Evolutionary conservation across 2,797 vertebrate species (phyloP), one percentile per base, ranked within the genome.

Genomic region (Pempheris klunzingeri): DNA sequence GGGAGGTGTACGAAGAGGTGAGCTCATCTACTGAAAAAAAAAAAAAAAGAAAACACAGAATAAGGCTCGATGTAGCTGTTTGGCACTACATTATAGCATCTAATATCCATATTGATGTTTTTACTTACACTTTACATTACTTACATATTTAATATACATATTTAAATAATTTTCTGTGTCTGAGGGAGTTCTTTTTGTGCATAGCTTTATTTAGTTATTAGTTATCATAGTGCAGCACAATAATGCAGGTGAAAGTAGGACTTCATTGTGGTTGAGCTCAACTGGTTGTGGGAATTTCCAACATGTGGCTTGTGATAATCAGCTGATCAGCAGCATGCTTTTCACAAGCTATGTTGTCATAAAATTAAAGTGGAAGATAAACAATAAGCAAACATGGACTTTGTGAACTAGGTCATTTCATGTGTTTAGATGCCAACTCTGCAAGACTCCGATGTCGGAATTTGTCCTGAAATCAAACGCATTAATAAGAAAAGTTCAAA

Each of bases 1-100:
- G 98, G 91, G 98, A 99, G 83, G 97, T 99, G 20, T 99, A 97
- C 52, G 98, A 99, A 92, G 98, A 99, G 96, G 98, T 98, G 94
- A 96, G 70, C 22, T 49, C 18, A 50, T 26, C 22, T 3, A 9
- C 38, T 47, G 17, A 26, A 62, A 9, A 24, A 52, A 13, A 6
- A 11, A 47, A 39, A 22, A 39, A 60, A 32, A 43, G 9, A 2
- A 7, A 7, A 14, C 24, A 20, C 52, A 55, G 10, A 22, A 26
- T 53, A 12, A 30, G 3, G 20, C 28, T 39, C 22, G 18, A 28
- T 47, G 32, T 4, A 18, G 26, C 14, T n/a, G n/a, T 61, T 66
- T 39, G 2, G n/a, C 22, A 38, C 17, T 53, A 17, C 4, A 10
- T 54, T 14, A 15, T 66, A 46, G 64, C 49, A 38, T 24, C 3